Evolutionary conservation across 2,888 invertebrate species (phyloP), one percentile per base, ranked within the genome.

Genomic region (Platerodrilus igneus): DNA sequence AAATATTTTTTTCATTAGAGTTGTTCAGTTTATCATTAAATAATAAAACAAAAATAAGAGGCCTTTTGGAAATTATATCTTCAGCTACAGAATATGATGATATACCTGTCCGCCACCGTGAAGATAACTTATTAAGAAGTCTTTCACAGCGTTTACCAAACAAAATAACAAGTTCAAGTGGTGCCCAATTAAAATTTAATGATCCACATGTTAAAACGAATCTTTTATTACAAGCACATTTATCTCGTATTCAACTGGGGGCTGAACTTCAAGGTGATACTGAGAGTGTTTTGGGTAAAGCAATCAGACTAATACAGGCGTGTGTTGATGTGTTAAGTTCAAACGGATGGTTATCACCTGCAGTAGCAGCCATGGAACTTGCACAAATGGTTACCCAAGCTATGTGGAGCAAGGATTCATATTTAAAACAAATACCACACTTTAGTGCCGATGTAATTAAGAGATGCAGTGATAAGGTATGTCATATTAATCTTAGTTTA

Each of bases 321-420:
- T 99, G 97, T 67, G 97, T 99, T 17, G 79, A 94, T 68, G 93
- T 94, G 6, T 69, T 94, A 20, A 88, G 86, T 63, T 92, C 92
- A 26, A 96, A 95, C 58, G 97, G 99, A 18, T 99, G 99, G 99
- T 74, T 99, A 31, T 84, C 92, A 0, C 97, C 99, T 0, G 99
- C 97, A 3, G 90, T 99, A 22, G 94, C 96, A 10, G 96, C 97
- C 57, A 99, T 99, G 99, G 99, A 99, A 70, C 74, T 99, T 58
- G 94, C 97, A 0, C 99, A 99, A 72, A 99, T 99, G 97, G 90
- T 93, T 2, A 99, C 99, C 0, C 99, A 99, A 70, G 97, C 97
- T 6, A 95, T 99, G 95, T 99, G 97, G 95, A 92, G 89, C 59
- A 96, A 95, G 68, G 99, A 99, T 71, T 92, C 94, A 0, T 95